Conservation (phyloP, 1,140 invertebrate genomes). For the Ostrea edulis region DNA sequence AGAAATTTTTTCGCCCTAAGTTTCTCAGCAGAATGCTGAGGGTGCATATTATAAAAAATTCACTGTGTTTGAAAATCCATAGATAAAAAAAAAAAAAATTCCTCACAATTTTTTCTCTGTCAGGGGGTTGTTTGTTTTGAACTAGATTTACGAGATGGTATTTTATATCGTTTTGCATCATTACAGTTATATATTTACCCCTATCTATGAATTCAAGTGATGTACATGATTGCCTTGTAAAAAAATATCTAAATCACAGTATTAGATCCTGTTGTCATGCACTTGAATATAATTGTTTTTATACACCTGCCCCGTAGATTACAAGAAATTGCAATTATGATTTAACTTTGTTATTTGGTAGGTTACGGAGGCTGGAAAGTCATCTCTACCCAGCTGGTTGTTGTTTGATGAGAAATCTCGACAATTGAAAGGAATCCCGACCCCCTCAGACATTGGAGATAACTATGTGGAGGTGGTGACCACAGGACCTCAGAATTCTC, state of each 20-base stretch:
- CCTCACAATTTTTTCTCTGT: no score
- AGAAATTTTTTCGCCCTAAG: neutral
- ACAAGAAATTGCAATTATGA: neutral
- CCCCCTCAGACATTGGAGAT: slow-evolving; percentile 81
- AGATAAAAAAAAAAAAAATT: neutral
- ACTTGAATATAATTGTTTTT: neutral
- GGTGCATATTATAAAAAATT: neutral
- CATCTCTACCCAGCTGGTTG: slow-evolving; percentile 78
- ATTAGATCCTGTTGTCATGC: no score
- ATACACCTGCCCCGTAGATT: neutral
- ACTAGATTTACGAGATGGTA: no score
- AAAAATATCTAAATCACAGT: neutral
- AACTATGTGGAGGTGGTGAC: slow-evolving; percentile 82
- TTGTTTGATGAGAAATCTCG: slow-evolving; percentile 75
- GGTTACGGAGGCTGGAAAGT: slow-evolving; percentile 77
- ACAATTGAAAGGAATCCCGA: slow-evolving; percentile 82
- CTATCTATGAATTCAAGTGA: neutral
- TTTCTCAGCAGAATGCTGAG: neutral
- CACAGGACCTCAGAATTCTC: slow-evolving; percentile 54
- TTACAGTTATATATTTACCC: neutral
- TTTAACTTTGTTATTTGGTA: slow-evolving; percentile 64
- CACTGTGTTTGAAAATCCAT: neutral
- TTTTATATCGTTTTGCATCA: neutral
- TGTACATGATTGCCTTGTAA: neutral
- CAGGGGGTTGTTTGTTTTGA: no score